Evolutionary conservation across 2,888 invertebrate genomes (phyloP), one percentile per base, ranked within the genome.

Genomic region (Drosophila maculinotata): DNA sequence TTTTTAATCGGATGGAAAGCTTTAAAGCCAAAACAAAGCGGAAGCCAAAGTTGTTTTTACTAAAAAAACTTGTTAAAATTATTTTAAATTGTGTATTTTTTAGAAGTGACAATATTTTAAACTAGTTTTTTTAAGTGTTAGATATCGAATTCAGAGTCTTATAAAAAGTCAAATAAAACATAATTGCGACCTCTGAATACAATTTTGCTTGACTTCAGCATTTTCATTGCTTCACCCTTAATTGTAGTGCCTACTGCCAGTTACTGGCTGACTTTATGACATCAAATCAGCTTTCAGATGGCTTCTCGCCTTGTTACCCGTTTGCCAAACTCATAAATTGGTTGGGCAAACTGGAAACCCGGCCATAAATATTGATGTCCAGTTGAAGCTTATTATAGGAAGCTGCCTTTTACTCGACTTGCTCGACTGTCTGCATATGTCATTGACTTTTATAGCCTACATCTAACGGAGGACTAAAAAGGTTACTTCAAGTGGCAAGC

Each of bases 351-450:
- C n/a, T 48, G 70, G 47, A 51, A 44, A 38, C 70, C 75, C 73
- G 45, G 48, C 48, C 77, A 79, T 79, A 79, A 85, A 85, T 79
- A 79, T 81, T 79, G 86, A 79, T 72, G 77, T 48, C 49, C 70
- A 54, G 68, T 51, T 63, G 48, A 25, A 67, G 64, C 76, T 82
- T 68, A 68, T 81, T 81, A 81, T 45, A 48, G 39, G 56, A 17
- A 38, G 39, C 31, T 30, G 59, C 33, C 38, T 68, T 41, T 54
- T 44, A 28, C 54, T 62, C 14, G 44, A 47, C 23, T 48, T 44
- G 41, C 54, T 62, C 12, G 48, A 52, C 26, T 48, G 39, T 41
- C 54, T 59, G 67, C 64, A 71, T 71, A 59, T 57, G 51, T 63
- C 76, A 65, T 71, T 65, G 64, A 63, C 56, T 76, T 80, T 80